phyloP scores from a whole-genome alignment of 2,113 vertebrate genomes.

The Athene noctua region DNA sequence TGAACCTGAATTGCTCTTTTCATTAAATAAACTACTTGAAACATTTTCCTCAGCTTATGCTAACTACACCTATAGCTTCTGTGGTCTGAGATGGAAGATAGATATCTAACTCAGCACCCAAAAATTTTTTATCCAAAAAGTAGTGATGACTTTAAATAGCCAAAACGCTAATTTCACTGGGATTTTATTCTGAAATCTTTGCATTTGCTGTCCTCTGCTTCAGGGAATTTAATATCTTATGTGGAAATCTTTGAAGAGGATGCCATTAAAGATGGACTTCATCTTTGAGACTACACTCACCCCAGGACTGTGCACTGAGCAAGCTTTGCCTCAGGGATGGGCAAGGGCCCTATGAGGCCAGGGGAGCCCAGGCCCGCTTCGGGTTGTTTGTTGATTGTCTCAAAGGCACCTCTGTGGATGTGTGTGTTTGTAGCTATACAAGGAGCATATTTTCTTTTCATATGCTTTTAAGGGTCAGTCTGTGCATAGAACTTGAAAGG shows the following conservation, averaged over 20 bases:
- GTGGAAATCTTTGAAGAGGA: background rate
- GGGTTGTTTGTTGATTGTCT: background rate
- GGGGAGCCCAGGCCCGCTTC: background rate
- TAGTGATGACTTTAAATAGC: background rate
- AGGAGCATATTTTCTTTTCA: background rate
- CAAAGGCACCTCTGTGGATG: background rate
- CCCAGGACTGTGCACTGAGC: too few species aligned
- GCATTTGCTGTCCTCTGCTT: background rate
- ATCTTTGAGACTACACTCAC: rapidly evolving
- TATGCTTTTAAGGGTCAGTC: background rate
- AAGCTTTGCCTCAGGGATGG: background rate
- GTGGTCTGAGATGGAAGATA: background rate
- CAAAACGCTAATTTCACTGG: background rate
- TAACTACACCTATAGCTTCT: background rate
- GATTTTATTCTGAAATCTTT: background rate
- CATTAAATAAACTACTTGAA: background rate
- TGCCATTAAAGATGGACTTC: rapidly evolving
- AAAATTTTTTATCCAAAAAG: background rate
- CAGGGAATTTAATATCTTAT: background rate
- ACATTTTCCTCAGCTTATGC: background rate
- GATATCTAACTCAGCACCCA: background rate
- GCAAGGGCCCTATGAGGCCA: too few species aligned
- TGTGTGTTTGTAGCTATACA: background rate
- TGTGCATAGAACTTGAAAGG: background rate
- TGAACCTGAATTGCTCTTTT: background rate